Evolutionary conservation across 2,888 invertebrate genomes (phyloP).

Genomic region (Apeira syringaria): DNA sequence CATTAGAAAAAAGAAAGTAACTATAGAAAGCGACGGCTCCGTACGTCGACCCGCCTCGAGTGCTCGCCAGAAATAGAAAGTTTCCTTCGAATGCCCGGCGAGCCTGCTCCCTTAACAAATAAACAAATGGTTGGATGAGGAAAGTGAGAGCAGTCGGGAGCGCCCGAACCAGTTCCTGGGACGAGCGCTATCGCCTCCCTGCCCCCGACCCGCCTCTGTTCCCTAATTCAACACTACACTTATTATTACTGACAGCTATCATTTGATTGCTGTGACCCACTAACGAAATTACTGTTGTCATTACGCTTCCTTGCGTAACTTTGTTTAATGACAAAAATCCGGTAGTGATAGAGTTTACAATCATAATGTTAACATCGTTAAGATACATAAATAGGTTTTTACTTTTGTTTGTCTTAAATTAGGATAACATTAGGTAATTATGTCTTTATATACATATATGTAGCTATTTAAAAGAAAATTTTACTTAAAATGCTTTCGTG

Average conservation of each 20-base stretch:
- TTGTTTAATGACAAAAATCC: conserved; percentile 24
- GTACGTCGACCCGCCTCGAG: conserved; percentile 75
- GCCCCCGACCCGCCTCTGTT: conserved; percentile 20
- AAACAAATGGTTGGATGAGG: conserved; percentile 71
- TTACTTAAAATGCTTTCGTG: conserved; percentile 21
- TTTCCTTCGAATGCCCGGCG: conserved; percentile 64
- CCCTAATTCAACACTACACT: conserved; percentile 38
- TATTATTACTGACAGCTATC: conserved; percentile 44
- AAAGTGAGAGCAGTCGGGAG: conserved; percentile 76
- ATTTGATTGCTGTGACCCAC: conserved; percentile 59
- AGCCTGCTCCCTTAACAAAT: conserved; percentile 75
- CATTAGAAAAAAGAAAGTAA: conserved; percentile 78
- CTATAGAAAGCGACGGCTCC: conserved; percentile 76
- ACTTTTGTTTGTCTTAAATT: conserved; percentile 17
- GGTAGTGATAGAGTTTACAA: conserved; percentile 11
- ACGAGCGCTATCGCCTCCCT: conserved; percentile 33
- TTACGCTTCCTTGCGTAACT: conserved; percentile 39
- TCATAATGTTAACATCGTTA: conserved; percentile 15
- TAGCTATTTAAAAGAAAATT: too few species aligned
- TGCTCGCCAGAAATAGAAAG: conserved; percentile 80
- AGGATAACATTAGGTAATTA: neutral
- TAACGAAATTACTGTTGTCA: conserved; percentile 59
- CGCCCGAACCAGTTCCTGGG: conserved; percentile 66
- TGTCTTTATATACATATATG: conserved; percentile 6
- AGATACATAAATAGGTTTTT: conserved; percentile 16